These are phyloP conservation scores for Eulemur macaco DNA, from an alignment of 2,113 vertebrate genomes.

Conservation along the genomic window DNA sequence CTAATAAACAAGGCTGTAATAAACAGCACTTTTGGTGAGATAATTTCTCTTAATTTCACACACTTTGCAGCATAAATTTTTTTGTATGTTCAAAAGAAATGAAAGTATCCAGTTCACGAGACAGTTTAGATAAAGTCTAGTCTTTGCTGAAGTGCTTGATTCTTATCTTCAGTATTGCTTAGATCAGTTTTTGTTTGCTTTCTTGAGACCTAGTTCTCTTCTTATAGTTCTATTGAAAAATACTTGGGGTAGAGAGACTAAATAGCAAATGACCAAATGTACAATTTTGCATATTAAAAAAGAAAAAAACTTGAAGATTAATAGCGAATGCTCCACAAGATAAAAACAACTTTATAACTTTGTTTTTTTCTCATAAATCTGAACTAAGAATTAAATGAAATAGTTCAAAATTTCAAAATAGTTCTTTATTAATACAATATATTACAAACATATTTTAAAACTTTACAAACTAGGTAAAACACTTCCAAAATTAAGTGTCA, in stretches of 20 bases:
- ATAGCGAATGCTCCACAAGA: not conserved
- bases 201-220: slow-evolving; percentile 1
- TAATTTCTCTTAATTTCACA: slow-evolving; percentile 28
- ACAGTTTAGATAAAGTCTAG: slow-evolving; percentile 2
- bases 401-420: slow-evolving; percentile 5
- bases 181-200: not conserved
- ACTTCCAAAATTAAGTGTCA: slow-evolving; percentile 27
- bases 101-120: not conserved
- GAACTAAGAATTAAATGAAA: not conserved
- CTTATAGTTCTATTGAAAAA: not conserved
- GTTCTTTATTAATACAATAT: slow-evolving; percentile 64
- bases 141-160: not conserved
- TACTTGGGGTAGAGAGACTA: not conserved
- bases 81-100: slow-evolving; percentile 39
- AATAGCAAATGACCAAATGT: slow-evolving; percentile 5
- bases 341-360: slow-evolving; percentile 27
- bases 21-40: not conserved
- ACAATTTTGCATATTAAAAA: slow-evolving; percentile 7
- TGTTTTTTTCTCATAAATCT: slow-evolving; percentile 1
- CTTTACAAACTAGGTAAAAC: slow-evolving; percentile 38
- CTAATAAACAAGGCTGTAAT: not conserved
- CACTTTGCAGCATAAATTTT: not conserved
- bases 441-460: not conserved
- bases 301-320: not conserved
- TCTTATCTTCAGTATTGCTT: not conserved